phyloP scores from a whole-genome alignment of 2,888 invertebrate genomes.

The Petrolisthes manimaculis region DNA sequence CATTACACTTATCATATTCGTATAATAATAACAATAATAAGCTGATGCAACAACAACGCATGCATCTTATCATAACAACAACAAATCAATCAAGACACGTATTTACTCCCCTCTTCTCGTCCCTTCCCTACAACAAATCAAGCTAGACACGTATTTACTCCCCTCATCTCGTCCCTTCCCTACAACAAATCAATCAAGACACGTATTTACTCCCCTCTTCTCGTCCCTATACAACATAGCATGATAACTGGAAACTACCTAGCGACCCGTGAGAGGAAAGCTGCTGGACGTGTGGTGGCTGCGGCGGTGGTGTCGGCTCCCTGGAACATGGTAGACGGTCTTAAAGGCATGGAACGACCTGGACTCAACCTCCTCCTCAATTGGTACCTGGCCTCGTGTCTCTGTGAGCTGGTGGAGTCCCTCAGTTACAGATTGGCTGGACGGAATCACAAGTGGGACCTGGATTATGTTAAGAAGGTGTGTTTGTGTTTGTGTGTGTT shows the following conservation, averaged over 20 bases:
- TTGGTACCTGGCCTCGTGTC: slow-evolving; percentile 76
- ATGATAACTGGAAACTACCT: slow-evolving; percentile 82
- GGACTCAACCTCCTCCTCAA: slow-evolving; percentile 81
- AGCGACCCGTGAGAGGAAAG: slow-evolving; percentile 74
- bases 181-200: no score
- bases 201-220: background rate
- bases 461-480: slow-evolving; percentile 70
- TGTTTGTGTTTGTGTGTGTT: no score
- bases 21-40: no score
- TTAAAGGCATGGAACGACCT: slow-evolving; percentile 80
- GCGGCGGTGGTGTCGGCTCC: slow-evolving; percentile 85
- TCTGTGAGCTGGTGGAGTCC: slow-evolving; percentile 27
- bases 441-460: slow-evolving; percentile 68
- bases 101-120: background rate
- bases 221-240: slow-evolving; percentile 69
- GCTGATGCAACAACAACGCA: no score
- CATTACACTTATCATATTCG: no score
- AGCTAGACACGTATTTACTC: no score
- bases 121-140: no score
- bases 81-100: background rate
- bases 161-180: no score
- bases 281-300: slow-evolving; percentile 73
- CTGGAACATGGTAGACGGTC: slow-evolving; percentile 82
- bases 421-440: slow-evolving; percentile 43
- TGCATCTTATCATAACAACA: background rate